phyloP scores from a whole-genome alignment of 1,140 invertebrate species.

The Diorhabda carinulata region DNA sequence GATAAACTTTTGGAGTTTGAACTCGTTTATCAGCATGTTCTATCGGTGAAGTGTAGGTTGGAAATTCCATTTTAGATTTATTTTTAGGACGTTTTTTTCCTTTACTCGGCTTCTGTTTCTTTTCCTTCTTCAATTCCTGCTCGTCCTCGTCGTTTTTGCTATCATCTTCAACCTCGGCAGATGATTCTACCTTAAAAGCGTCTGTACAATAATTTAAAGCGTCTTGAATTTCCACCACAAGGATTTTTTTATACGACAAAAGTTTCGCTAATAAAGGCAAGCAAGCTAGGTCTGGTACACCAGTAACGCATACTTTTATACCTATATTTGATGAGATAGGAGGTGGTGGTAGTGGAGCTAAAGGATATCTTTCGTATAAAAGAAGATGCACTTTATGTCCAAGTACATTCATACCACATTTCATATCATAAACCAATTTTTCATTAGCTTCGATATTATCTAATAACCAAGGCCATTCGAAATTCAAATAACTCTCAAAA shows the following conservation, averaged over 20 bases:
- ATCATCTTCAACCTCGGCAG: conserved; percentile 47
- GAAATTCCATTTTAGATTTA: conserved; percentile 14
- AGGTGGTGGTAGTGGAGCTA: conserved; percentile 41
- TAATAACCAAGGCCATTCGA: conserved; percentile 43
- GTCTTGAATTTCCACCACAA: conserved; percentile 52
- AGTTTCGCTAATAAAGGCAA: conserved; percentile 49
- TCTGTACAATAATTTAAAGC: conserved; percentile 56
- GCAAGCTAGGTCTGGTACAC: conserved; percentile 47
- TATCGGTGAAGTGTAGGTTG: background rate
- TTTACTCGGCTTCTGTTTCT: conserved; percentile 28
- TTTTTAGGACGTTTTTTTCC: conserved; percentile 18
- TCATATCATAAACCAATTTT: conserved; percentile 23
- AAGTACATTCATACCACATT: conserved; percentile 41
- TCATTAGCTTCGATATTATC: conserved; percentile 16
- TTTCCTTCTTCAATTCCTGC: conserved; percentile 22
- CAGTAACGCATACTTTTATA: conserved; percentile 51
- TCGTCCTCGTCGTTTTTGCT: conserved; percentile 19
- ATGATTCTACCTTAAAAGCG: conserved; percentile 52
- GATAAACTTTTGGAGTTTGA: conserved; percentile 54
- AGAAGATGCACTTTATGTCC: conserved; percentile 56
- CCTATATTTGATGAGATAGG: conserved; percentile 46
- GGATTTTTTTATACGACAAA: conserved; percentile 49
- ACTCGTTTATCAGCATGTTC: conserved; percentile 36
- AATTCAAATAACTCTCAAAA: conserved; percentile 45
- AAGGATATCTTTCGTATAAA: conserved; percentile 54